Percentiles rank a stretch among this genome's conserved stretches.
Evolutionary conservation across 1,140 invertebrate species (phyloP).

Genomic region (Pseudobourletiella spinata): DNA sequence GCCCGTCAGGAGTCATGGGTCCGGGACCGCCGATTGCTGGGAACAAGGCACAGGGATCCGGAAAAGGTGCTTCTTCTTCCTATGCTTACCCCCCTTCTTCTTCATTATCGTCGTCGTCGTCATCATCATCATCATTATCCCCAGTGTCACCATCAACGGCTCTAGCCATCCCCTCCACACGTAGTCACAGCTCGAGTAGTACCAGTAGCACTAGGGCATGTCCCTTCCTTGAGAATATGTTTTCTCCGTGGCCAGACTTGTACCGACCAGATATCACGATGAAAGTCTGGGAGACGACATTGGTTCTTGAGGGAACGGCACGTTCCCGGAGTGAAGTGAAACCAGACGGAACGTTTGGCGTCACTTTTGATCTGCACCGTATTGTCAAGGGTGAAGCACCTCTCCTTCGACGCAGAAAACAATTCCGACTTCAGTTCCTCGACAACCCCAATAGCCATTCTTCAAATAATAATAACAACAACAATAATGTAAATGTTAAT

Average conservation of each 20-base stretch:
- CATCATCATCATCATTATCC: not conserved
- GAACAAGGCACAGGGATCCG: not conserved
- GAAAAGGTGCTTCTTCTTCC: not conserved
- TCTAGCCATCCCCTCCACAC: not conserved
- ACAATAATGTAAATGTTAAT: constrained; percentile 16
- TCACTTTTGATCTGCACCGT: constrained; percentile 35
- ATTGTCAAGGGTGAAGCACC: constrained; percentile 35
- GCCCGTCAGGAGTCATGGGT: constrained; percentile 29
- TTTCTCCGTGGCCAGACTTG: constrained; percentile 24
- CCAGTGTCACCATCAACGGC: not conserved
- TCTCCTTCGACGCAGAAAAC: constrained; percentile 27
- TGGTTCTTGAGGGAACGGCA: constrained; percentile 34
- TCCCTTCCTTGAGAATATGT: constrained; percentile 20
- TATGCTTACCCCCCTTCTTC: too few relatives aligned
- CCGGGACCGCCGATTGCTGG: constrained; percentile 27
- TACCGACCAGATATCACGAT: constrained; percentile 32
- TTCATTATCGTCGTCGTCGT: not conserved
- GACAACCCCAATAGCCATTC: constrained; percentile 20
- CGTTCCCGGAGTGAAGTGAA: constrained; percentile 32
- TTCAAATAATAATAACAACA: constrained; percentile 13
- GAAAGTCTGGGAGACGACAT: constrained; percentile 31
- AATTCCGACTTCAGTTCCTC: constrained; percentile 37
- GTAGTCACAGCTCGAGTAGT: not conserved
- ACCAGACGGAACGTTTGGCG: constrained; percentile 33
- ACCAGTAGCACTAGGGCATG: not conserved